Conservation (phyloP, 2,888 invertebrate genomes). For the Pollenia labialis region DNA sequence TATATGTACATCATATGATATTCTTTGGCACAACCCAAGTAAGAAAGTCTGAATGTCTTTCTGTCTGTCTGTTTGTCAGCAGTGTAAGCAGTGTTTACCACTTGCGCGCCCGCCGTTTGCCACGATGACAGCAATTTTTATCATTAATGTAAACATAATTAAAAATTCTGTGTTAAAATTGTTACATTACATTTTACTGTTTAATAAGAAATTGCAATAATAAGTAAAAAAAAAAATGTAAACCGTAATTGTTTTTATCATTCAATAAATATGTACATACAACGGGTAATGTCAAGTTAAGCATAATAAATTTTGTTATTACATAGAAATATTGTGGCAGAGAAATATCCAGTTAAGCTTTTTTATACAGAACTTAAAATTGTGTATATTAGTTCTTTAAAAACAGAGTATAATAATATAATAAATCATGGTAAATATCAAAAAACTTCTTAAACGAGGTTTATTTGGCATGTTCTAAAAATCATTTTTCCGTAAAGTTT, state of each 20-base stretch:
- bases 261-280: constrained; percentile 33
- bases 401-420: too few relatives aligned
- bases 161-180: constrained; percentile 28
- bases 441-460: too few relatives aligned
- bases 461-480: too few relatives aligned
- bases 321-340: constrained; percentile 11
- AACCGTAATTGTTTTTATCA: constrained; percentile 37
- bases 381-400: too few relatives aligned
- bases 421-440: too few relatives aligned
- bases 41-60: neutral
- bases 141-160: constrained; percentile 63
- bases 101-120: neutral
- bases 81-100: neutral
- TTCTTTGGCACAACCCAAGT: neutral
- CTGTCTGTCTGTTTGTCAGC: neutral
- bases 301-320: constrained; percentile 16
- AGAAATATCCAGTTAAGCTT: neutral
- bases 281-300: constrained; percentile 50
- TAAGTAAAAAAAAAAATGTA: constrained; percentile 13
- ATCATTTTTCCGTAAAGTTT: too few relatives aligned
- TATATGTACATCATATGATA: too few relatives aligned
- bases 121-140: constrained; percentile 50
- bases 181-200: neutral
- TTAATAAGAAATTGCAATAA: constrained; percentile 25
- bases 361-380: too few relatives aligned